Conservation (phyloP, 2,888 invertebrate genomes). For the Ernsta delagoae region DNA sequence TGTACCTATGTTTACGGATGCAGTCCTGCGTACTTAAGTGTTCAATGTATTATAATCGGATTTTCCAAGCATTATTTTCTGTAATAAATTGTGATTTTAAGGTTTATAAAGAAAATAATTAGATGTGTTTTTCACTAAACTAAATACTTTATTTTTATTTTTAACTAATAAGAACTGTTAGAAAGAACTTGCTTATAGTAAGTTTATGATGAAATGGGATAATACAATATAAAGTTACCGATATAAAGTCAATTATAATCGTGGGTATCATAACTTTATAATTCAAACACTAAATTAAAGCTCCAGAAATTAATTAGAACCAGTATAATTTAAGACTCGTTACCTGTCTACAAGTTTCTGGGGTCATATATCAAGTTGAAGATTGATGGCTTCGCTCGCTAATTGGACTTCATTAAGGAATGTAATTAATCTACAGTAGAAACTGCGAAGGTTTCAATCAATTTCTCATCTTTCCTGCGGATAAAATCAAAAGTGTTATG, state of each 20-base stretch:
- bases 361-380: slow-evolving; percentile 43
- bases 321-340: slow-evolving; percentile 29
- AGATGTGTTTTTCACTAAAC: too few species aligned
- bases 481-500: slow-evolving; percentile 6
- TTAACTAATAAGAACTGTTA: too few species aligned
- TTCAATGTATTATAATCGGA: too few species aligned
- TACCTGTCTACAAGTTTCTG: slow-evolving; percentile 36
- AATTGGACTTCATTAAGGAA: slow-evolving; percentile 45
- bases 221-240: too few species aligned
- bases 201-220: too few species aligned
- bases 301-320: neutral
- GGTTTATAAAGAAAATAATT: too few species aligned
- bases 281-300: neutral
- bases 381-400: slow-evolving; percentile 45
- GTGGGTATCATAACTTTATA: neutral
- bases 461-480: neutral
- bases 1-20: neutral
- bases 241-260: too few species aligned
- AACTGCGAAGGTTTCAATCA: slow-evolving; percentile 24
- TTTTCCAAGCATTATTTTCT: too few species aligned
- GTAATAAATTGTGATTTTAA: too few species aligned
- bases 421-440: slow-evolving; percentile 37
- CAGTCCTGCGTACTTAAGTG: too few species aligned
- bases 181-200: too few species aligned
- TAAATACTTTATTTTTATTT: too few species aligned